A percentile compares a stretch with the other conserved stretches of the same genome.
Conservation (phyloP, 2,888 invertebrate genomes). For the Hirtodrosophila alboralis region DNA sequence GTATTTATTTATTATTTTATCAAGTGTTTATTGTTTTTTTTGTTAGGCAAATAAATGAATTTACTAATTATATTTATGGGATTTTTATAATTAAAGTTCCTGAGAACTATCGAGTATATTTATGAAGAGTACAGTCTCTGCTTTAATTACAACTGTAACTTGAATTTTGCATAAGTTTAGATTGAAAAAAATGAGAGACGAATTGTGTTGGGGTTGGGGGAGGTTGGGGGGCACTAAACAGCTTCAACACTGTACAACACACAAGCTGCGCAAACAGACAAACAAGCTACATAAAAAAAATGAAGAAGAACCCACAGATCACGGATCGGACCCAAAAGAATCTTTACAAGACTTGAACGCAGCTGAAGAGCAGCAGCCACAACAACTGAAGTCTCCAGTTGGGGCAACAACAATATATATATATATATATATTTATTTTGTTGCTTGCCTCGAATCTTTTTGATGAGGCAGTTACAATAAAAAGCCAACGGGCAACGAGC, state of each 20-base stretch:
- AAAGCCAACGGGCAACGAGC: slow-evolving; percentile 48
- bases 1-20: no score
- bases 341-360: slow-evolving; percentile 47
- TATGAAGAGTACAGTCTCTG: slow-evolving; percentile 33
- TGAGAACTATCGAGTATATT: not conserved
- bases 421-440: slow-evolving; percentile 13
- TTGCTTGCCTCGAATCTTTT: slow-evolving; percentile 64
- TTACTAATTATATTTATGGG: not conserved
- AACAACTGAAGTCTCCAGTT: slow-evolving; percentile 11
- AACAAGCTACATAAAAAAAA: slow-evolving; percentile 20
- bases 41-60: no score
- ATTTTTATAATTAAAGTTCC: not conserved
- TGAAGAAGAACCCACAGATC: slow-evolving; percentile 20
- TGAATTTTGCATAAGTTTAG: slow-evolving; percentile 22
- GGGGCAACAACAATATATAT: slow-evolving; percentile 32
- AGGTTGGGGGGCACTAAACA: no score
- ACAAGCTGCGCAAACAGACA: slow-evolving; percentile 37
- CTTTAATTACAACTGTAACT: slow-evolving; percentile 12
- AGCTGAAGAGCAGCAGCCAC: slow-evolving; percentile 38
- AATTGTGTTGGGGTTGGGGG: not conserved
- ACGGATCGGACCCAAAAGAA: slow-evolving; percentile 44
- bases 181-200: slow-evolving; percentile 6
- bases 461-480: slow-evolving; percentile 75
- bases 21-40: no score
- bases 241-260: no score